These are phyloP conservation scores for Plutomurus gul DNA, from an alignment of 1,140 invertebrate species.

Conservation along the genomic window DNA sequence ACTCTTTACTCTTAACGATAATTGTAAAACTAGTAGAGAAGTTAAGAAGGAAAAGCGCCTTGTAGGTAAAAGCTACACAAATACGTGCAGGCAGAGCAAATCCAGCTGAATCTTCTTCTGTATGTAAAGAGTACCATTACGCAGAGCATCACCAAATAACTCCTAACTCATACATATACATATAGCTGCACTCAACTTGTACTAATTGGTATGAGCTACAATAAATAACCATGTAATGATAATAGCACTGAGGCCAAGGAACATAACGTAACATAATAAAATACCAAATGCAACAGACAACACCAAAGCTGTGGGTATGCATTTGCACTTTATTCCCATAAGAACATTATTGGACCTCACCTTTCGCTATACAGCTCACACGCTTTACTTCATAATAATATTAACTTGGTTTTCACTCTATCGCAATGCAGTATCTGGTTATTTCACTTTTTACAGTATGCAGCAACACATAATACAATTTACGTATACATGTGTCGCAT, in stretches of 20 bases:
- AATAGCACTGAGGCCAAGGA: neutral
- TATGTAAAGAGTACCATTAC: too few species aligned
- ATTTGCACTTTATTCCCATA: constrained; percentile 24
- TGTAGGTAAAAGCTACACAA: neutral
- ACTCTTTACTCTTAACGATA: neutral
- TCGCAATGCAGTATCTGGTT: neutral
- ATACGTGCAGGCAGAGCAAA: neutral
- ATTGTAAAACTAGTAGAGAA: neutral
- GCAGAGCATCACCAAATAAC: neutral
- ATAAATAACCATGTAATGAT: constrained; percentile 24
- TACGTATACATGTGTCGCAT: neutral
- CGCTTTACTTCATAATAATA: neutral
- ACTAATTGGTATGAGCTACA: constrained; percentile 22
- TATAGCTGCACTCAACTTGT: too few species aligned
- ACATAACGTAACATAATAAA: constrained; percentile 4
- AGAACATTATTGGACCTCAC: constrained; percentile 16
- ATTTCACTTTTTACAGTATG: neutral
- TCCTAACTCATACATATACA: neutral
- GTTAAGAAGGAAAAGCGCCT: neutral
- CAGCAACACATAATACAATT: neutral
- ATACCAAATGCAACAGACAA: neutral
- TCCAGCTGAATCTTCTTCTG: too few species aligned
- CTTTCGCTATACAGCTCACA: constrained; percentile 1
- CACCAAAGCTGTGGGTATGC: neutral
- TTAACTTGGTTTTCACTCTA: too few species aligned